phyloP scores from a whole-genome alignment of 2,797 vertebrate species.

The Silurus aristotelis region DNA sequence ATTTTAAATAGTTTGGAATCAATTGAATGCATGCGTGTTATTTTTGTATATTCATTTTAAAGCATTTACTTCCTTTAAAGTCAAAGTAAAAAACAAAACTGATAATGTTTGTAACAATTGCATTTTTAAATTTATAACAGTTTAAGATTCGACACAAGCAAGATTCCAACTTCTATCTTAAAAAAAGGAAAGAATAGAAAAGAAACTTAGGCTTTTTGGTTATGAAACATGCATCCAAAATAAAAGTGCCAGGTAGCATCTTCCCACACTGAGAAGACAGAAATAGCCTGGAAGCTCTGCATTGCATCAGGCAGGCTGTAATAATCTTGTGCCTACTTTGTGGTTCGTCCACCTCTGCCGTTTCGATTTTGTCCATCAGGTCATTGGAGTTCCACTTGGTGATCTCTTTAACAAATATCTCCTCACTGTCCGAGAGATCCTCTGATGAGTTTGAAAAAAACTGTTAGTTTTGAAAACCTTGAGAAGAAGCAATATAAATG shows the following conservation, averaged over 20 bases:
- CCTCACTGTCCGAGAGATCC: conserved; percentile 90
- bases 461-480: not conserved
- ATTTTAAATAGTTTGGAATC: not conserved
- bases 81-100: not conserved
- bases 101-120: too few relatives aligned
- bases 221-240: conserved; percentile 23
- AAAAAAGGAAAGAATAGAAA: conserved; percentile 1
- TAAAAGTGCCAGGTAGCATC: not conserved
- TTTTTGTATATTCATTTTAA: not conserved
- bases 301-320: not conserved
- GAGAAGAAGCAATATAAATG: not conserved
- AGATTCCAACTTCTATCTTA: not conserved
- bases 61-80: not conserved
- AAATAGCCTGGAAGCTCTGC: not conserved
- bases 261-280: conserved; percentile 14
- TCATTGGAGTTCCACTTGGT: conserved; percentile 97
- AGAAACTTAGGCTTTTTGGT: not conserved
- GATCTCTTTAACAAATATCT: conserved; percentile 90
- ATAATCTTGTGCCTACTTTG: conserved; percentile 73
- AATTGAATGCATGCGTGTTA: not conserved
- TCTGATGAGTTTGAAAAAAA: conserved; percentile 72
- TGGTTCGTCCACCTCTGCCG: conserved; percentile 82
- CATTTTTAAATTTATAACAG: not conserved
- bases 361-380: conserved; percentile 96
- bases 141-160: not conserved